Evolutionary conservation across 2,888 invertebrate genomes (phyloP).

Genomic region (Acholoe squamosa): DNA sequence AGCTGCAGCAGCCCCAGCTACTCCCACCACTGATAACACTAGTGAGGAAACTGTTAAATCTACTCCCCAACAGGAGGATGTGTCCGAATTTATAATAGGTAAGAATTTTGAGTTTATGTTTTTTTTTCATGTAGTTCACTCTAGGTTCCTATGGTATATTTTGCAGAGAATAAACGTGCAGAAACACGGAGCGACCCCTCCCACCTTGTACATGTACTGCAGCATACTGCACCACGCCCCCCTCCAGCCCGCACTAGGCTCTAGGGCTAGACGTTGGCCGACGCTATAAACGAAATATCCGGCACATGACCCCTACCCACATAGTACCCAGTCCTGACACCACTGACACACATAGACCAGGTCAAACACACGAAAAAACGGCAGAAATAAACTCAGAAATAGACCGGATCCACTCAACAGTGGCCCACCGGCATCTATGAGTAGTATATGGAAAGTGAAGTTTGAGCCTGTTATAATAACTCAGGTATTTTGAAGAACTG

Average conservation of each 20-base stretch:
- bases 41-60: neutral
- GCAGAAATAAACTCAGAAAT: neutral
- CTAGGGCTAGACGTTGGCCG: neutral
- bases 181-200: neutral
- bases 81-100: neutral
- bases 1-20: neutral
- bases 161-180: neutral
- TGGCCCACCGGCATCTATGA: neutral
- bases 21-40: neutral
- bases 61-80: neutral
- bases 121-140: neutral
- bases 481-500: neutral
- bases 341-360: neutral
- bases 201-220: neutral
- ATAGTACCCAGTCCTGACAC: neutral
- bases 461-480: neutral
- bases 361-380: neutral
- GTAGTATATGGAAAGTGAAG: neutral
- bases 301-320: neutral
- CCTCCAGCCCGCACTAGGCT: neutral
- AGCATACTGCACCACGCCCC: neutral
- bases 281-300: slow-evolving; percentile 11
- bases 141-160: neutral
- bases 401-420: neutral
- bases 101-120: neutral